phyloP scores from a whole-genome alignment of 37 sponge, comb jelly and placozoan genomes.

The Bolinopsis microptera region DNA sequence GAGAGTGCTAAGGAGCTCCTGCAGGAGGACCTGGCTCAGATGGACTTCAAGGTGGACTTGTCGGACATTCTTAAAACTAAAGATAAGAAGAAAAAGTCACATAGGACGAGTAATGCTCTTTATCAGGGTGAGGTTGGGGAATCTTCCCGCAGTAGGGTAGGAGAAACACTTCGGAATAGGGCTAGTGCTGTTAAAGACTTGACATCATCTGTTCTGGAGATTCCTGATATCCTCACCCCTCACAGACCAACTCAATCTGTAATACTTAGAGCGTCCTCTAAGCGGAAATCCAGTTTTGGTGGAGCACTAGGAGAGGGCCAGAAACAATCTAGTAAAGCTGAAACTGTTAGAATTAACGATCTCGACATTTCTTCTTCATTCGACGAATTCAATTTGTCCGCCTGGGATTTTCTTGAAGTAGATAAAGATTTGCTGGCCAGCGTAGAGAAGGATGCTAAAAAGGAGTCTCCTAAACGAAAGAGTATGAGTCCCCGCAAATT shows the following conservation, averaged over 20 bases:
- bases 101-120: neutral
- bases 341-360: neutral
- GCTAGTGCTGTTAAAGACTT: neutral
- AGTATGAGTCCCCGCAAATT: neutral
- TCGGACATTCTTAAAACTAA: neutral
- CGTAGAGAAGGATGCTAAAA: neutral
- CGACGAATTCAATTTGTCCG: constrained; percentile 24
- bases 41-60: constrained; percentile 36
- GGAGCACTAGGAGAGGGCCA: neutral
- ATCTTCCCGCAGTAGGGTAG: neutral
- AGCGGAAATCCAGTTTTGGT: neutral
- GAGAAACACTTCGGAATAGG: neutral
- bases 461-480: neutral
- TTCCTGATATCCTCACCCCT: constrained; percentile 45
- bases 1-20: constrained; percentile 81
- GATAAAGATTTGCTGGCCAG: constrained; percentile 15
- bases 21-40: constrained; percentile 30
- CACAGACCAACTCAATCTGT: constrained; percentile 3
- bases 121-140: neutral
- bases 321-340: neutral
- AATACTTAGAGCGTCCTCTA: neutral
- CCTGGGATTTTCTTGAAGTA: constrained; percentile 35
- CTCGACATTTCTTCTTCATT: constrained; percentile 25
- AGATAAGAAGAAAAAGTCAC: constrained; percentile 6
- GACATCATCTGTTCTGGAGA: neutral